Base-by-base conservation (phyloP, 2,888 invertebrate genomes). In the Endotricha flammealis region DNA sequence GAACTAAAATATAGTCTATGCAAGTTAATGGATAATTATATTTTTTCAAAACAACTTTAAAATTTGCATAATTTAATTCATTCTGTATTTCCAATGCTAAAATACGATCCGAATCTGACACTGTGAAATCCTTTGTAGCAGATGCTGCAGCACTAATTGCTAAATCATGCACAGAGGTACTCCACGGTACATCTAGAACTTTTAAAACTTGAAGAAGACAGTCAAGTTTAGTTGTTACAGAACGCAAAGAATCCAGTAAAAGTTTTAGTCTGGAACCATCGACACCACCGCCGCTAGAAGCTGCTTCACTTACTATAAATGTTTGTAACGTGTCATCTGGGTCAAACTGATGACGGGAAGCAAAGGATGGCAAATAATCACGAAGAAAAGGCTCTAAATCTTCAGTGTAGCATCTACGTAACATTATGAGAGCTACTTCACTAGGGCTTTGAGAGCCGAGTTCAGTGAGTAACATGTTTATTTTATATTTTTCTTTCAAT, bases 351-450 rank as follows among this genome's bases (percentile, higher is more conserved):
- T 85, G 65, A 32, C 75, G 59, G 32, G 74, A 65, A 30, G 78
- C 69, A 67, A 76, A 87, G 12, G 60, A 54, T n/a, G 79, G 72
- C 36, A 88, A 70, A 57, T 77, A 86, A 38, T 78, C 64, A 41
- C 69, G 67, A 44, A 88, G 56, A 54, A 83, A 82, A 16, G 52
- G 40, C 52, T 71, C 62, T 13, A 88, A 55, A 55, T 88, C 87
- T 65, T 88, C 87, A 27, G 80, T 82, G 42, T 86, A 86, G 46
- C 85, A 83, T n/a, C 87, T 68, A 3, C 82, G 70, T 43, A 88
- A 58, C 80, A 87, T 87, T 29, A 86, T 77, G 29, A 83, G 61
- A 11, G 75, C 76, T 14, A 86, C 70, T 74, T 87, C 87, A 48
- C 55, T 73, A 20, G 82, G 69, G 41, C 63, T 74, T 51, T 71